Percentiles rank a stretch among this genome's conserved stretches.
Evolutionary conservation across 1,140 invertebrate species (phyloP).

Genomic region (Scylla paramamosain): DNA sequence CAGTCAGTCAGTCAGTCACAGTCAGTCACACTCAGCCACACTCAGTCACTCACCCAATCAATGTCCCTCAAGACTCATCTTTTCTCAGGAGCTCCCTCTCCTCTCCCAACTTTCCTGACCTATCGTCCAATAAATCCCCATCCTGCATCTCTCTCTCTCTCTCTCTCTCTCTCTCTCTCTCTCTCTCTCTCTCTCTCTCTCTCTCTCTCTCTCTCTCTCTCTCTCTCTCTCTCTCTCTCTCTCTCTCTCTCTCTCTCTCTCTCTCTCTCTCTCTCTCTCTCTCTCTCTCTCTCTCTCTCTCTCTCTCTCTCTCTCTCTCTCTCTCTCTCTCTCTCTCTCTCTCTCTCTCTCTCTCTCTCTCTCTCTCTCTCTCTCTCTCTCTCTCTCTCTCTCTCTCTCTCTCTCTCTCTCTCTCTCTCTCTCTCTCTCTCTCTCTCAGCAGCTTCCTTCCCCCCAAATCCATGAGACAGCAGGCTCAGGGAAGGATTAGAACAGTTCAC

Average conservation of each 20-base stretch:
- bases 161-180: conserved; percentile 12
- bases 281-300: conserved; percentile 28
- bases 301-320: conserved; percentile 37
- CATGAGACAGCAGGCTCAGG: no score
- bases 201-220: conserved; percentile 32
- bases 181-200: neutral
- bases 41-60: no score
- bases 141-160: neutral
- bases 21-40: no score
- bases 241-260: neutral
- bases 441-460: neutral
- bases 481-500: no score
- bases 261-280: conserved; percentile 8
- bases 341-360: neutral
- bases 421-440: conserved; percentile 26
- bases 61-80: no score
- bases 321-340: neutral
- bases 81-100: no score
- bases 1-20: no score
- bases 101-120: no score
- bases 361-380: conserved; percentile 12
- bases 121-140: no score
- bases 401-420: conserved; percentile 32
- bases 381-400: neutral
- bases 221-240: conserved; percentile 37